Percentiles rank a stretch among this genome's conserved stretches.
Conservation (phyloP, 2,113 vertebrate species). For the Columba janthina region DNA sequence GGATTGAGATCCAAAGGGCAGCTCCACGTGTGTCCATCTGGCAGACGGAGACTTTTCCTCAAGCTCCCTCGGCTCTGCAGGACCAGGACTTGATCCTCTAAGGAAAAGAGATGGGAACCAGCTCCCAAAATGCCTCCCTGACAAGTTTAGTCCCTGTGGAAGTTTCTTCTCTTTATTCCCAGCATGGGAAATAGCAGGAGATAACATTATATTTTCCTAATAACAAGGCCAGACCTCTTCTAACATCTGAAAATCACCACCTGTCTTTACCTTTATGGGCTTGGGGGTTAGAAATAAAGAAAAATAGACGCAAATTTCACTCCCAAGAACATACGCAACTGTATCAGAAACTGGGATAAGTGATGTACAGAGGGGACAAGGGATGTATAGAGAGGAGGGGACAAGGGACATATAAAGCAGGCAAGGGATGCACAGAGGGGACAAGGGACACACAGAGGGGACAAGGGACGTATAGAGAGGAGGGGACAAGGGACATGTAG, state of each 20-base stretch:
- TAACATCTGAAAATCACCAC: background rate
- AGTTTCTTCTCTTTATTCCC: background rate
- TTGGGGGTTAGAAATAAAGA: background rate
- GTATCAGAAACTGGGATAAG: background rate
- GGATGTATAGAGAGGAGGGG: background rate
- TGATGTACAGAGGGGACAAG: background rate
- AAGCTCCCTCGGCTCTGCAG: background rate
- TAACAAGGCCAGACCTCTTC: background rate
- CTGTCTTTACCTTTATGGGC: background rate
- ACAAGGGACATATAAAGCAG: fast-evolving
- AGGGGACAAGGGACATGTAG: no score
- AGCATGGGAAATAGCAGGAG: background rate
- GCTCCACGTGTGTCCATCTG: background rate
- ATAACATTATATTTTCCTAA: background rate
- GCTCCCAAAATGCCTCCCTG: background rate
- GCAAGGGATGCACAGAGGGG: background rate
- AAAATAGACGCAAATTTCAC: background rate
- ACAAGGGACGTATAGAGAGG: no score
- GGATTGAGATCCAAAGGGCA: background rate
- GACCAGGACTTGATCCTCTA: background rate
- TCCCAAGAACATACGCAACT: fast-evolving
- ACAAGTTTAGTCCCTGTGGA: background rate
- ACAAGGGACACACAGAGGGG: no score
- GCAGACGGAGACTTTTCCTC: background rate
- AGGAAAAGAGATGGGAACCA: background rate